Conservation (phyloP, 2,113 vertebrate species). For the Scomber japonicus region DNA sequence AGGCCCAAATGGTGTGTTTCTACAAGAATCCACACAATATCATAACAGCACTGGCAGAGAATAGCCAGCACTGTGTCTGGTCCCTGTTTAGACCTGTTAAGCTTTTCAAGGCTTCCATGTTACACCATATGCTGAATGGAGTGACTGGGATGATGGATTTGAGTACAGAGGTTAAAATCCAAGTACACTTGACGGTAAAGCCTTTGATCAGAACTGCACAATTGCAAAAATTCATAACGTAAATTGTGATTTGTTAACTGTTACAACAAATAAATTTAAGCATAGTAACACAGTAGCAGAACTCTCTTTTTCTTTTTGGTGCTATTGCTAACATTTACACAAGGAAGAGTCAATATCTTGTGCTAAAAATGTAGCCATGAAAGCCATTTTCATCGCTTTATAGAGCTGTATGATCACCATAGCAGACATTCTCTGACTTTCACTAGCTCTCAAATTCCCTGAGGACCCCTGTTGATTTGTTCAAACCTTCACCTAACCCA, state of each 20-base stretch:
- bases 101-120: conserved; percentile 56
- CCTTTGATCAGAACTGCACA: background rate
- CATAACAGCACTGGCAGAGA: conserved; percentile 68
- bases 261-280: background rate
- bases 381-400: conserved; percentile 25
- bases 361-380: conserved; percentile 17
- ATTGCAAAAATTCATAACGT: conserved; percentile 12
- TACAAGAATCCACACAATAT: conserved; percentile 76
- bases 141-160: conserved; percentile 49
- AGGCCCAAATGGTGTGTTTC: conserved; percentile 75
- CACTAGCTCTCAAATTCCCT: conserved; percentile 45
- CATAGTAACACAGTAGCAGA: background rate
- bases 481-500: conserved; percentile 48
- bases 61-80: conserved; percentile 49
- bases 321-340: conserved; percentile 3
- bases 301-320: background rate
- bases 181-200: conserved; percentile 50
- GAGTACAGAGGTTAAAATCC: conserved; percentile 59
- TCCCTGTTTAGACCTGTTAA: conserved; percentile 65
- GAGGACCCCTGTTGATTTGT: conserved; percentile 25
- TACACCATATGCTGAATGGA: conserved; percentile 67
- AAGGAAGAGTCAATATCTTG: conserved; percentile 5
- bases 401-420: conserved; percentile 39
- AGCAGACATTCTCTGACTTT: conserved; percentile 52
- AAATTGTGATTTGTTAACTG: conserved; percentile 10